phyloP scores from a whole-genome alignment of 2,888 invertebrate genomes.

The Zeuzera pyrina region DNA sequence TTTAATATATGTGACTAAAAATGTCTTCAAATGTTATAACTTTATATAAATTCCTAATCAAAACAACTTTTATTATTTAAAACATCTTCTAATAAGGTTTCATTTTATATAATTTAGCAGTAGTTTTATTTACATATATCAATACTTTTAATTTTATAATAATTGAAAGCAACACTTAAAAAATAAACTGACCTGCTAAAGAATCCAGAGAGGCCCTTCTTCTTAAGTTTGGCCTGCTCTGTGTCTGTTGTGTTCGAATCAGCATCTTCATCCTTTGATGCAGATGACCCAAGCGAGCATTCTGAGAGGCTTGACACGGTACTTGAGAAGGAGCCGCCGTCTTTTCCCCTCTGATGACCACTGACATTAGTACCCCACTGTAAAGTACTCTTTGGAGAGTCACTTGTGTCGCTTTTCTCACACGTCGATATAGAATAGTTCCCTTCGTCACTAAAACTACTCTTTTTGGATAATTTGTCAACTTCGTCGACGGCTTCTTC shows the following conservation, averaged over 20 bases:
- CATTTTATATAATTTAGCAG: too few relatives aligned
- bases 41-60: too few relatives aligned
- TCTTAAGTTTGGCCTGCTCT: conserved; percentile 65
- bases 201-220: conserved; percentile 75
- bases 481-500: conserved; percentile 46
- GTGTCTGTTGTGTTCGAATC: conserved; percentile 29
- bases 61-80: too few relatives aligned
- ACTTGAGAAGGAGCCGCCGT: conserved; percentile 78
- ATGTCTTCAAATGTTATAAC: too few relatives aligned
- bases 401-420: conserved; percentile 68
- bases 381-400: conserved; percentile 64
- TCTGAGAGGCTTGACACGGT: conserved; percentile 82
- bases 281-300: conserved; percentile 76
- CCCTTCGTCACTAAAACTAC: conserved; percentile 68
- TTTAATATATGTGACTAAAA: too few relatives aligned
- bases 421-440: conserved; percentile 65
- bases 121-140: too few relatives aligned
- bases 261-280: conserved; percentile 66
- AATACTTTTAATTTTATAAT: too few relatives aligned
- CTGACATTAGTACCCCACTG: conserved; percentile 63
- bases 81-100: too few relatives aligned
- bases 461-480: conserved; percentile 63
- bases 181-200: conserved; percentile 71
- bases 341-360: conserved; percentile 69
- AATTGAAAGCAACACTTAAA: conserved; percentile 1